Evolutionary conservation across 2,888 invertebrate species (phyloP), one percentile per base, ranked within the genome.

Genomic region (Halocaridina rubra): DNA sequence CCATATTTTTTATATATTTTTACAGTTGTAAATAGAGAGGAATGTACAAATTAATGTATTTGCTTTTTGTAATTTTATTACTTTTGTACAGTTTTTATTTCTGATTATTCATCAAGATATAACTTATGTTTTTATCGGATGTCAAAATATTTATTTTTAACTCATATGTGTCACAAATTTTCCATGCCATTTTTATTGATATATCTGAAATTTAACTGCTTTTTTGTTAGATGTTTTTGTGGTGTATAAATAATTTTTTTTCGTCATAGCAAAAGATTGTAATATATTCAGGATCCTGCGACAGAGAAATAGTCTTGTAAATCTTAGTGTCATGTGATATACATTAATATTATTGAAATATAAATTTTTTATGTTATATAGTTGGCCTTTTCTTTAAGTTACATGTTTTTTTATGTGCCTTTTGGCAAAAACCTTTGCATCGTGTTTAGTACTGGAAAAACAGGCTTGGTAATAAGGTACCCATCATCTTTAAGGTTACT

Each of bases 301-400:
- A 78, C 67, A 84, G 79, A 84, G 84, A 79, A 76, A 79, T 84
- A 84, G 84, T 84, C 84, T 84, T 84, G 84, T 84, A 84, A 84
- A 84, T 84, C 75, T 84, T 84, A 84, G 84, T 84, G 84, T 84
- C 84, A 84, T 84, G 84, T 84, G 84, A 84, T 84, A 74, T 46
- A 84, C 82, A 84, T 79, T 84, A 84, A 84, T 79, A 79, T 84
- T 84, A 84, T 84, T 84, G 84, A 84, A 84, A 79, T 84, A 84
- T 84, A 84, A 84, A 84, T 84, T 84, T 84, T 84, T 84, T 84
- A 84, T 84, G 84, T 84, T 84, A 84, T 84, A 84, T 84, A 84
- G 74, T 74, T 61, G 74, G 79, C 67, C 78, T 67, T 61, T 77
- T 74, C 27, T 33, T 79, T 67, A 27, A 59, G 24, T 16, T 27